Conservation (phyloP, 1,140 invertebrate genomes). For the Drosophila subobscura region DNA sequence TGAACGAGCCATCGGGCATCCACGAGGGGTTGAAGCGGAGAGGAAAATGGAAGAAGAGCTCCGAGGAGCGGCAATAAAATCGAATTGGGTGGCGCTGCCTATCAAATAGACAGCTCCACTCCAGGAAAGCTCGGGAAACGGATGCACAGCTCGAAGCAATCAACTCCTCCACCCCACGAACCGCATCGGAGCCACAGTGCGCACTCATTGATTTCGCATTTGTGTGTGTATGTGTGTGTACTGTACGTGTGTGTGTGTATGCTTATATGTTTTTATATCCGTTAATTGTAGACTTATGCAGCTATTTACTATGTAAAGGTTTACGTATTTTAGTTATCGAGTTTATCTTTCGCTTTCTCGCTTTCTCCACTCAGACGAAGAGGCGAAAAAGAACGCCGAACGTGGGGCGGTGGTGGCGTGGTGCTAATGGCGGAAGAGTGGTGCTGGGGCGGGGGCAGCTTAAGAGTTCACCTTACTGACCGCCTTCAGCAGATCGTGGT, state of each 20-base stretch:
- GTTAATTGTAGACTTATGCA: conserved; percentile 62
- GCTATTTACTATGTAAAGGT: conserved; percentile 83
- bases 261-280: conserved; percentile 33
- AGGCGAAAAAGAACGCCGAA: conserved; percentile 64
- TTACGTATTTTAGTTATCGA: conserved; percentile 83
- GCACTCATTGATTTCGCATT: conserved; percentile 11
- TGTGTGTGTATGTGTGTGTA: background rate
- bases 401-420: conserved; percentile 45
- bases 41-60: conserved; percentile 17
- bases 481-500: conserved; percentile 86
- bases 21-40: conserved; percentile 18
- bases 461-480: conserved; percentile 87
- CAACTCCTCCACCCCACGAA: conserved; percentile 11
- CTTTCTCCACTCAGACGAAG: conserved; percentile 38
- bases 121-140: conserved; percentile 21
- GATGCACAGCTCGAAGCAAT: conserved; percentile 11
- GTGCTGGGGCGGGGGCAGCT: conserved; percentile 42
- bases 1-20: background rate
- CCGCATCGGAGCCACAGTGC: conserved; percentile 21
- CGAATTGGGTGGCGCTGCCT: conserved; percentile 21
- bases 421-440: conserved; percentile 41
- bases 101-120: conserved; percentile 51
- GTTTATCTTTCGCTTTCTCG: conserved; percentile 66
- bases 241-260: conserved; percentile 32
- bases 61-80: conserved; percentile 18